These are phyloP conservation scores for Nixonia krombeini DNA, from an alignment of 1,140 invertebrate species.

Conservation along the genomic window DNA sequence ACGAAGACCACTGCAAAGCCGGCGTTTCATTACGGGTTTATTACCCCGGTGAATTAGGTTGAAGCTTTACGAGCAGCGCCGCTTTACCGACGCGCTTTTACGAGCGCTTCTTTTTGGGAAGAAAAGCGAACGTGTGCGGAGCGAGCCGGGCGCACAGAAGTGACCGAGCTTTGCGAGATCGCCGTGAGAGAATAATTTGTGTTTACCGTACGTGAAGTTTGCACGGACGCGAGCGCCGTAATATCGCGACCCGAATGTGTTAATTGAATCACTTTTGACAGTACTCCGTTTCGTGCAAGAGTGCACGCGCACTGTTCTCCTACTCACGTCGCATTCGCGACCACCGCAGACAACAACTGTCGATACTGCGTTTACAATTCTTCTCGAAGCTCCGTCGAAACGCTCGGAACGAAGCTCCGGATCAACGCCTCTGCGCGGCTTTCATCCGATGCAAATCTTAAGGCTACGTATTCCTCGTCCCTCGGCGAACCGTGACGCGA, in stretches of 20 bases:
- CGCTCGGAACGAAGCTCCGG: too few relatives aligned
- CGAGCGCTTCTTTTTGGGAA: slow-evolving; percentile 12
- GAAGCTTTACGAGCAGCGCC: slow-evolving; percentile 36
- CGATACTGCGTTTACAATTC: too few relatives aligned
- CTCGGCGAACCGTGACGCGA: too few relatives aligned
- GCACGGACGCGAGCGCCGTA: neutral
- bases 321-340: too few relatives aligned
- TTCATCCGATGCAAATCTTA: too few relatives aligned
- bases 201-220: neutral
- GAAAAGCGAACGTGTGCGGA: neutral
- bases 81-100: slow-evolving; percentile 6
- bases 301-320: too few relatives aligned
- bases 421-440: too few relatives aligned
- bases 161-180: neutral
- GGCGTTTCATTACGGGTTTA: slow-evolving; percentile 51
- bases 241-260: slow-evolving; percentile 5
- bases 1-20: slow-evolving; percentile 16
- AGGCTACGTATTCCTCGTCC: too few relatives aligned
- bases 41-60: slow-evolving; percentile 48
- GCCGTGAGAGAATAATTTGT: neutral
- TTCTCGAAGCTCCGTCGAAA: too few relatives aligned
- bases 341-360: too few relatives aligned
- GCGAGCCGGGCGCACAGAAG: neutral
- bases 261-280: neutral
- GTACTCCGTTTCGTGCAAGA: too few relatives aligned